Percentiles rank a stretch among this genome's conserved stretches.
These are phyloP conservation scores for Karalla daura DNA, from an alignment of 2,797 vertebrate genomes.

Conservation along the genomic window DNA sequence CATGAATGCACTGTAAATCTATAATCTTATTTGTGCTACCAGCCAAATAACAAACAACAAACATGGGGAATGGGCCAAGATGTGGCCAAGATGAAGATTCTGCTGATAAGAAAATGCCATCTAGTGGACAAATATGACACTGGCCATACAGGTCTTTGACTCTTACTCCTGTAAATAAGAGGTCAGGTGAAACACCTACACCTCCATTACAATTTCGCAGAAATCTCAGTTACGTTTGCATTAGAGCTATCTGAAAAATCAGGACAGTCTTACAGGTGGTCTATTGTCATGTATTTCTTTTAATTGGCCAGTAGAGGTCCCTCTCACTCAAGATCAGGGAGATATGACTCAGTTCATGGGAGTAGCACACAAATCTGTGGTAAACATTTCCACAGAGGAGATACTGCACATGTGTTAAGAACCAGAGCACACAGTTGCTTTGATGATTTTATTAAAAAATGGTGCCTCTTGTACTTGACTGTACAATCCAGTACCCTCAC, in stretches of 20 bases:
- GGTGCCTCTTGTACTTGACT: conserved; percentile 63
- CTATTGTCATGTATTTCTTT: conserved; percentile 8
- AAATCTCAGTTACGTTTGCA: background rate
- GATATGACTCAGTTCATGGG: background rate
- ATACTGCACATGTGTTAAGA: background rate
- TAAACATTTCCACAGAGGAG: background rate
- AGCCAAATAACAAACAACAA: background rate
- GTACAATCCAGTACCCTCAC: conserved; percentile 80
- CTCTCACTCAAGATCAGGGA: conserved; percentile 24
- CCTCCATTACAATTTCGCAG: background rate
- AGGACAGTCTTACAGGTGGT: background rate
- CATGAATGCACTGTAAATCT: background rate
- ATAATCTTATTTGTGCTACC: background rate
- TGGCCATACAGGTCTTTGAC: background rate
- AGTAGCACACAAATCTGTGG: too few relatives aligned
- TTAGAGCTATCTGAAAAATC: background rate
- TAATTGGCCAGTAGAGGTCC: conserved; percentile 59
- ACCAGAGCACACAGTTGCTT: conserved; percentile 29
- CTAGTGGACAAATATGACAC: conserved; percentile 45
- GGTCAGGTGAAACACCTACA: background rate
- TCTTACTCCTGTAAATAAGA: background rate
- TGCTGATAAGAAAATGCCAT: conserved; percentile 45
- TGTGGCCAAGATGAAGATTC: background rate
- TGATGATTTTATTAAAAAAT: conserved; percentile 81
- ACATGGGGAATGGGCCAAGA: background rate